Conservation (phyloP, 2,888 invertebrate species). For the Trissonchulus sp. region DNA sequence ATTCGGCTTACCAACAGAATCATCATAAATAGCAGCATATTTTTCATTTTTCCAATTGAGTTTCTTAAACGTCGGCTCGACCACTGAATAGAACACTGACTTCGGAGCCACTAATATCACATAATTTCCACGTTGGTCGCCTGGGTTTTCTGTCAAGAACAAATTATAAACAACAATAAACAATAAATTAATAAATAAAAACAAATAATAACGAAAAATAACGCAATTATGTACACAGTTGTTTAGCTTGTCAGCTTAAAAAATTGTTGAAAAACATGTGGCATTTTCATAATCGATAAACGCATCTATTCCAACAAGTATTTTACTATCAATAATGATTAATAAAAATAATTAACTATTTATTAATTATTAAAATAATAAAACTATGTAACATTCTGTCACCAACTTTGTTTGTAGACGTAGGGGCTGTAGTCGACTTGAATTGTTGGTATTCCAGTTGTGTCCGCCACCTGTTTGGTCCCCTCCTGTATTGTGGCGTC, state of each 20-base stretch:
- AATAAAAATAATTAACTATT: no score
- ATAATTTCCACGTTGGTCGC: neutral
- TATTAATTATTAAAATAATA: neutral
- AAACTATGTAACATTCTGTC: neutral
- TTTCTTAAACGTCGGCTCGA: neutral
- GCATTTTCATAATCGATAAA: neutral
- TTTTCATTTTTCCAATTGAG: neutral
- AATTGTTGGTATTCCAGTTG: neutral
- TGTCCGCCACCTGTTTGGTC: neutral
- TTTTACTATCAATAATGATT: no score
- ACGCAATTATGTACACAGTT: neutral
- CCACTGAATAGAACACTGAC: neutral
- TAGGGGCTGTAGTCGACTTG: neutral
- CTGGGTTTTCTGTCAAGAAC: neutral
- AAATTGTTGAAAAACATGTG: neutral
- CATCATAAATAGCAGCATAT: neutral
- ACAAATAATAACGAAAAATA: no score
- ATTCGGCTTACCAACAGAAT: neutral
- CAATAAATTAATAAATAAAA: no score
- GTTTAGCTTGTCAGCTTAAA: neutral
- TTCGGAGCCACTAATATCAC: neutral
- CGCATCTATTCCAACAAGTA: no score
- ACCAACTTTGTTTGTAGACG: neutral
- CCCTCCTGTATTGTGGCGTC: neutral
- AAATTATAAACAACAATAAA: no score